Percentiles rank a stretch among this genome's conserved stretches.
phyloP scores from a whole-genome alignment of 2,113 vertebrate species.

The Ammodytes marinus region DNA sequence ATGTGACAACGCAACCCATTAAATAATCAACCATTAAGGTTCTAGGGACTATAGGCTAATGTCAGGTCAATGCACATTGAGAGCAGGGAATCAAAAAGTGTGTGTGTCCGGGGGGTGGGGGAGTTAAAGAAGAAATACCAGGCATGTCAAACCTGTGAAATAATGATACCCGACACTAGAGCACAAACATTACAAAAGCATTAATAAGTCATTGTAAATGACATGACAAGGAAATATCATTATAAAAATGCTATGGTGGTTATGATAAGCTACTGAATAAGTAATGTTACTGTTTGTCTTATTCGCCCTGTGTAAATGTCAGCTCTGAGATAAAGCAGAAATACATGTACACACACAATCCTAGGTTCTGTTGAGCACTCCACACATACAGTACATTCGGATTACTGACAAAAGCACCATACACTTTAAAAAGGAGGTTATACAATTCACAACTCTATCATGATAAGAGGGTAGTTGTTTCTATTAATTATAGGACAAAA shows the following conservation, averaged over 20 bases:
- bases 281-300: conserved; percentile 7
- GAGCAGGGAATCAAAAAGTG: neutral
- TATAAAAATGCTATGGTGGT: neutral
- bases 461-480: neutral
- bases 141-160: conserved; percentile 9
- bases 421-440: neutral
- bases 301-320: conserved; percentile 1
- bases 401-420: neutral
- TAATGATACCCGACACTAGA: neutral
- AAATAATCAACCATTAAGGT: conserved; percentile 59
- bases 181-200: neutral
- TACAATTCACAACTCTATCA: neutral
- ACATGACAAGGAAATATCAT: conserved; percentile 24
- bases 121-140: neutral
- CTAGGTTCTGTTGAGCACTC: neutral
- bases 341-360: neutral
- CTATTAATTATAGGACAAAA: conserved; percentile 6
- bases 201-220: conserved; percentile 24
- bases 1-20: conserved; percentile 36
- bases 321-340: conserved; percentile 18
- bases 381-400: neutral
- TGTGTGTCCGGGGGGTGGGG: neutral
- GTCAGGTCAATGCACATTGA: conserved; percentile 16
- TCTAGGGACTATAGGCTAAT: conserved; percentile 28
- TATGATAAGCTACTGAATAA: conserved; percentile 48